A percentile compares a stretch with the other conserved stretches of the same genome.
These are phyloP conservation scores for Drosophila grimshawi DNA, from an alignment of 1,140 invertebrate genomes.

Conservation along the genomic window DNA sequence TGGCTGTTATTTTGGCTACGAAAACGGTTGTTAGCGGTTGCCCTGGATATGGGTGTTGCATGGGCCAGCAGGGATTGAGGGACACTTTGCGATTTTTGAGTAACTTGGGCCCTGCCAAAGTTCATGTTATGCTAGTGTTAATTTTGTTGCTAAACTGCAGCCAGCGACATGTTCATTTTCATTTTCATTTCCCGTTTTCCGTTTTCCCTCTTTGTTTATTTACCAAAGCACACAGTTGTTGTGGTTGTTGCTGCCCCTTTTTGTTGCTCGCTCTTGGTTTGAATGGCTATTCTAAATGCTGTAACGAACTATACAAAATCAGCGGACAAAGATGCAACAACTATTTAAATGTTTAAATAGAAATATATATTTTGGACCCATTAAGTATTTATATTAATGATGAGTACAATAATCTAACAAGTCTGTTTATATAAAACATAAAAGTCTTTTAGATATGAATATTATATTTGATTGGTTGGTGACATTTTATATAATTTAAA, in stretches of 20 bases:
- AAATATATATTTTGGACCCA: too few species aligned
- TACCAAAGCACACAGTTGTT: background rate
- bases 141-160: constrained; percentile 60
- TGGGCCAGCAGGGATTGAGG: background rate
- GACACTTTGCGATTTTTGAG: too few species aligned
- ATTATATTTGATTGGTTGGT: too few species aligned
- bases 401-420: too few species aligned
- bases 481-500: too few species aligned
- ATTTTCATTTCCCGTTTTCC: constrained; percentile 37
- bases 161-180: constrained; percentile 64
- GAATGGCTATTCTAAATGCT: constrained; percentile 12
- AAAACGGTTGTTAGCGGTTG: constrained; percentile 39
- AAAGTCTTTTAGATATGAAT: too few species aligned
- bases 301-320: constrained; percentile 16
- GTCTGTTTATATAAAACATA: too few species aligned
- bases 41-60: constrained; percentile 18
- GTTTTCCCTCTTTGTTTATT: constrained; percentile 21
- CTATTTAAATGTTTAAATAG: too few species aligned
- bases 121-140: constrained; percentile 56
- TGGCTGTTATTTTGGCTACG: constrained; percentile 63
- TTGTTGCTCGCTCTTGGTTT: constrained; percentile 7
- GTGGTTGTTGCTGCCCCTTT: background rate
- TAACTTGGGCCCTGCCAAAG: constrained; percentile 33
- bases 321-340: background rate
- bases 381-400: too few species aligned